phyloP scores from a whole-genome alignment of 2,888 invertebrate genomes.

The Poecilobothrus nobilitatus region DNA sequence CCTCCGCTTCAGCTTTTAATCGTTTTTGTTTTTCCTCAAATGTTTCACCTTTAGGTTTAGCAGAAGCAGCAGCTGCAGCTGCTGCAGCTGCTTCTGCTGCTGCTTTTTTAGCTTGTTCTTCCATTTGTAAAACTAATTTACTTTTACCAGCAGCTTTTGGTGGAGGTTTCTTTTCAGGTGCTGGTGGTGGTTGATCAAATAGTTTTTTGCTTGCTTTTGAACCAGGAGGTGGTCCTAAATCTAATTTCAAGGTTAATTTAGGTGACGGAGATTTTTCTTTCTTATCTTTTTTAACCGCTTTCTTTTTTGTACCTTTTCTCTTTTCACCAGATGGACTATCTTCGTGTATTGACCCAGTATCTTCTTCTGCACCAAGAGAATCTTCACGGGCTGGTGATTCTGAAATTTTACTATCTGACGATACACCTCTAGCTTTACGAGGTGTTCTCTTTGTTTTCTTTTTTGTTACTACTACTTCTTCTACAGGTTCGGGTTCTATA shows the following conservation, averaged over 20 bases:
- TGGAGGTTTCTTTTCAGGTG: constrained; percentile 37
- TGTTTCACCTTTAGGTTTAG: constrained; percentile 36
- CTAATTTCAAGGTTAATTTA: constrained; percentile 38
- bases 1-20: constrained; percentile 35
- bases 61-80: constrained; percentile 33
- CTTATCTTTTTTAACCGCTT: constrained; percentile 39
- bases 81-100: constrained; percentile 34
- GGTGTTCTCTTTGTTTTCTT: constrained; percentile 20
- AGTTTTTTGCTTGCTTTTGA: constrained; percentile 40
- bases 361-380: constrained; percentile 19
- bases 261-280: constrained; percentile 40
- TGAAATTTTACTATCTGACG: constrained; percentile 17
- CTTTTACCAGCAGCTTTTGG: constrained; percentile 36
- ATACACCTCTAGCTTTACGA: constrained; percentile 13
- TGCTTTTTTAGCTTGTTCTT: constrained; percentile 41
- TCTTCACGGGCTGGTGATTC: constrained; percentile 20
- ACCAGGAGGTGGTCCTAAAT: constrained; percentile 40
- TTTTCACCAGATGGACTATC: constrained; percentile 25
- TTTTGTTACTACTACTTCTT: constrained; percentile 33
- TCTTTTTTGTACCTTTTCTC: constrained; percentile 37
- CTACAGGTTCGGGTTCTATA: constrained; percentile 34
- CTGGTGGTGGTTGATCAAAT: constrained; percentile 35
- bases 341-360: constrained; percentile 16
- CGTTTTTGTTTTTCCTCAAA: constrained; percentile 39
- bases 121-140: constrained; percentile 40